Conservation (phyloP, 2,888 invertebrate genomes). For the Drosophila rubida region DNA sequence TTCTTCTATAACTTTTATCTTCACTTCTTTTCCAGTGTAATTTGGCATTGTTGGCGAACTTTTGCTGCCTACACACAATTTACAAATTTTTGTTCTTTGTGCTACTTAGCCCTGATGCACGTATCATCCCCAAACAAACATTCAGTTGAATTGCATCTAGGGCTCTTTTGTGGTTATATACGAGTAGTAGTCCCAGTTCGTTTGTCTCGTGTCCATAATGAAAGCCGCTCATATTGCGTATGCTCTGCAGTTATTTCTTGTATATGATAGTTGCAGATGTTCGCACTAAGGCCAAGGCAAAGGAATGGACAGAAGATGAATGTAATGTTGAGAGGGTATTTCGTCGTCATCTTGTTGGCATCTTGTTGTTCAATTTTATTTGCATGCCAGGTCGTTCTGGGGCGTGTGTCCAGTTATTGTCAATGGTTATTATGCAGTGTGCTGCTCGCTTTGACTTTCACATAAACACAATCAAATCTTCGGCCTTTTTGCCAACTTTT, state of each 20-base stretch:
- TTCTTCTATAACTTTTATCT: too few species aligned
- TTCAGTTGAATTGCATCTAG: conserved; percentile 11
- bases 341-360: neutral
- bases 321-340: conserved; percentile 16
- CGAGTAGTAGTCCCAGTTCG: neutral
- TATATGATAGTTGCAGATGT: neutral
- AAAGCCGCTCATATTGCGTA: conserved; percentile 11
- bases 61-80: conserved; percentile 32
- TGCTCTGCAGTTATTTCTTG: neutral
- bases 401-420: conserved; percentile 6
- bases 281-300: neutral
- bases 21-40: conserved; percentile 23
- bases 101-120: conserved; percentile 40
- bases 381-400: conserved; percentile 15
- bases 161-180: neutral
- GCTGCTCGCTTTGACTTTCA: conserved; percentile 16
- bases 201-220: conserved; percentile 15
- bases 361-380: conserved; percentile 38
- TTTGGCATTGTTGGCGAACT: conserved; percentile 10
- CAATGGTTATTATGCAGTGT: neutral
- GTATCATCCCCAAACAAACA: conserved; percentile 45
- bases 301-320: neutral
- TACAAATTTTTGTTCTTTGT: conserved; percentile 35
- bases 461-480: conserved; percentile 47
- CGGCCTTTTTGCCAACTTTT: conserved; percentile 27